Conservation (phyloP, 2,113 vertebrate species). For the Protobothrops mucrosquamatus region DNA sequence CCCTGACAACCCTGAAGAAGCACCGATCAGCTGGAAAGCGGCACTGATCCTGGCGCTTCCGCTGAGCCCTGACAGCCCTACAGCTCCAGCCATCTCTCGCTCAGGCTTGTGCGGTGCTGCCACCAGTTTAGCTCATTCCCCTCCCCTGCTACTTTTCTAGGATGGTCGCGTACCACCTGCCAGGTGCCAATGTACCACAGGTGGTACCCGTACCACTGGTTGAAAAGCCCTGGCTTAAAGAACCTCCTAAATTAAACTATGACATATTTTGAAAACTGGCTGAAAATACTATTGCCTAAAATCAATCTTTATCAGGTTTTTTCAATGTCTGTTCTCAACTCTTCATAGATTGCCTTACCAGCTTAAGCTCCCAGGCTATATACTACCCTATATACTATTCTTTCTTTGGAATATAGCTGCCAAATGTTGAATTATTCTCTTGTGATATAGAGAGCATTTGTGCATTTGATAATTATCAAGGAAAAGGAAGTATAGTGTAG, state of each 20-base stretch:
- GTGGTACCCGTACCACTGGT: too few relatives aligned
- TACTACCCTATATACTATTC: neutral
- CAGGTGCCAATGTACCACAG: too few relatives aligned
- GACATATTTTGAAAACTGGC: neutral
- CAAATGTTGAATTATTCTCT: neutral
- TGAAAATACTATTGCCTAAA: neutral
- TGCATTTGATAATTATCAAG: neutral
- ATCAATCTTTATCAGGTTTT: neutral
- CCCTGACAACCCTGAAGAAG: too few relatives aligned
- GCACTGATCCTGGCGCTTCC: too few relatives aligned
- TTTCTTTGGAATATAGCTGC: neutral
- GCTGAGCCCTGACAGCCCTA: too few relatives aligned
- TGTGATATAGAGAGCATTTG: neutral
- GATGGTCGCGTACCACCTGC: too few relatives aligned
- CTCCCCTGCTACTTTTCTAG: too few relatives aligned
- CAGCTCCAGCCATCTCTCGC: too few relatives aligned
- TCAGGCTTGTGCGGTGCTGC: too few relatives aligned
- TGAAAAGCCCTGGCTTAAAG: too few relatives aligned
- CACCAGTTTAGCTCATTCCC: too few relatives aligned
- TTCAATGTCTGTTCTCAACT: neutral
- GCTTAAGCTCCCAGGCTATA: neutral
- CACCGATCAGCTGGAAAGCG: too few relatives aligned
- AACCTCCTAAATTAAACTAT: neutral
- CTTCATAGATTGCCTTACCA: neutral
- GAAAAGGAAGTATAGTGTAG: neutral